Conservation (phyloP, 2,797 vertebrate genomes). For the Vespertilio murinus region DNA sequence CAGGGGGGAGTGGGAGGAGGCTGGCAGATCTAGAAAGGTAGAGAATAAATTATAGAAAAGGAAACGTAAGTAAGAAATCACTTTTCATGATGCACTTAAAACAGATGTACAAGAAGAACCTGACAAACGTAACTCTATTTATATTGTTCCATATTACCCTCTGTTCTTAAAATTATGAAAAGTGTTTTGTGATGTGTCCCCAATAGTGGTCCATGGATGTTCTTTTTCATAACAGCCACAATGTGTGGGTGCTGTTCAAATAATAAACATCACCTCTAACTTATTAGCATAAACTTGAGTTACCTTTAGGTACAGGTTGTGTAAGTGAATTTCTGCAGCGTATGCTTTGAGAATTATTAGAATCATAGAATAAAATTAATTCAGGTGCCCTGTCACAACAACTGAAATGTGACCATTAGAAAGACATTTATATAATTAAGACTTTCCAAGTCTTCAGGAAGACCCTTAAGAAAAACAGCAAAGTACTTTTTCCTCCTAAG, state of each 20-base stretch:
- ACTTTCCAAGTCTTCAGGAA: conserved; percentile 2
- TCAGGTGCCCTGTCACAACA: not conserved
- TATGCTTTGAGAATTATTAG: not conserved
- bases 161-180: not conserved
- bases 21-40: not conserved
- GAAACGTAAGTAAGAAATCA: not conserved
- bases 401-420: not conserved
- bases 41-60: not conserved
- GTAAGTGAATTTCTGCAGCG: not conserved
- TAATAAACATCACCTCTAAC: not conserved
- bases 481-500: not conserved
- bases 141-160: not conserved
- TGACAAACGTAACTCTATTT: not conserved
- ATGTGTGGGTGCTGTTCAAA: not conserved
- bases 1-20: not conserved
- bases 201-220: fast-evolving
- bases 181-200: not conserved
- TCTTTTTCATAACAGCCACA: not conserved
- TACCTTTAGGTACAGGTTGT: not conserved
- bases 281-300: not conserved
- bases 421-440: not conserved
- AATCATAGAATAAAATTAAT: not conserved
- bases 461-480: not conserved
- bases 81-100: not conserved
- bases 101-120: not conserved